Conservation (phyloP, 2,113 vertebrate genomes). For the Corythornis madagascariensis region DNA sequence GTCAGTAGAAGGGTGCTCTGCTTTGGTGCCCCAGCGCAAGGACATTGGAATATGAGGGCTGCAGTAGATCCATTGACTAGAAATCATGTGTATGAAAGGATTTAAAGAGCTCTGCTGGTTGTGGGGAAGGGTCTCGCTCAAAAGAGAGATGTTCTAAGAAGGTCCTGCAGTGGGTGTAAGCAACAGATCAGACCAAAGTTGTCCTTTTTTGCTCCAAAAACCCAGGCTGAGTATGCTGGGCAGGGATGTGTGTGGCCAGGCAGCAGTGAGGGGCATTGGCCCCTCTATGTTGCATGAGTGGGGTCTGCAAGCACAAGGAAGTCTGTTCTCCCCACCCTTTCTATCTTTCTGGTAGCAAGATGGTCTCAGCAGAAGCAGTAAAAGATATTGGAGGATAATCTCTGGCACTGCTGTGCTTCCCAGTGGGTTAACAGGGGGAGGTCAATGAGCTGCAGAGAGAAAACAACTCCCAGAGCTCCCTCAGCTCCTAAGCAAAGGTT, state of each 20-base stretch:
- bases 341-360: neutral
- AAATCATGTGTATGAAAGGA: neutral
- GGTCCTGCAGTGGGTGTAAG: fast-evolving
- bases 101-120: neutral
- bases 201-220: fast-evolving
- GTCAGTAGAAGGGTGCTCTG: neutral
- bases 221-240: neutral
- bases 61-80: neutral
- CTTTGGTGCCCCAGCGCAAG: neutral
- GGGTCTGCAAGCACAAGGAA: neutral
- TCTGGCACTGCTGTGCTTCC: neutral
- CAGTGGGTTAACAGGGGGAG: neutral
- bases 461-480: neutral
- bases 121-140: neutral
- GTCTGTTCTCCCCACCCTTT: neutral
- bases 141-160: neutral
- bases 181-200: neutral
- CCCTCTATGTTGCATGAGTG: neutral
- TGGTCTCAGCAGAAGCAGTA: neutral
- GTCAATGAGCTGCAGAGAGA: neutral
- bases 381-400: neutral
- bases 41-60: neutral
- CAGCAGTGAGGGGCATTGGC: fast-evolving
- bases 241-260: neutral
- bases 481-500: neutral